Conservation (phyloP, 2,888 invertebrate species). For the Trachelus stipa region DNA sequence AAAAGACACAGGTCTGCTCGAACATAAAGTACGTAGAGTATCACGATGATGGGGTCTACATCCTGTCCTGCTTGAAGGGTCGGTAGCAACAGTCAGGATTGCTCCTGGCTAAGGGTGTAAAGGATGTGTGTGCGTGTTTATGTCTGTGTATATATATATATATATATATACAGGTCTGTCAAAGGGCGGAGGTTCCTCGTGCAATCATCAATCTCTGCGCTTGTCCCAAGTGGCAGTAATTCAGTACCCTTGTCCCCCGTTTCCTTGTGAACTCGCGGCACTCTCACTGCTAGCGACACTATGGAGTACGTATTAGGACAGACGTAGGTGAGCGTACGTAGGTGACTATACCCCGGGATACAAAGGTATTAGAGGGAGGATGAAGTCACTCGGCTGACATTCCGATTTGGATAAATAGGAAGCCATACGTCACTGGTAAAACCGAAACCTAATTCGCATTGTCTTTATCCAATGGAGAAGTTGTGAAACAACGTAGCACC, state of each 20-base stretch:
- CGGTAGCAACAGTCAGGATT: background rate
- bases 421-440: slow-evolving; percentile 49
- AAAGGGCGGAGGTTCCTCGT: slow-evolving; percentile 10
- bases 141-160: background rate
- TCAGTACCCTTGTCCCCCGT: slow-evolving; percentile 58
- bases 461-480: slow-evolving; percentile 19
- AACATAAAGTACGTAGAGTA: background rate
- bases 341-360: background rate
- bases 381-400: slow-evolving; percentile 29
- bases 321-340: background rate
- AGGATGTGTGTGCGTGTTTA: background rate
- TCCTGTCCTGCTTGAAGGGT: background rate
- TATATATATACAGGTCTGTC: background rate
- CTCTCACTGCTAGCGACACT: slow-evolving; percentile 24
- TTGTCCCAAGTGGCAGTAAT: slow-evolving; percentile 61
- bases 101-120: background rate
- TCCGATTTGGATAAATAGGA: slow-evolving; percentile 53
- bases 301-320: background rate
- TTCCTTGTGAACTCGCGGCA: slow-evolving; percentile 38
- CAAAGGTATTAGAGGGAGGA: background rate
- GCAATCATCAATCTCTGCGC: slow-evolving; percentile 59
- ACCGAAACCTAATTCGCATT: slow-evolving; percentile 28
- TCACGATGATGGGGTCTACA: background rate
- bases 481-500: background rate
- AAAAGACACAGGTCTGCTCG: background rate